Conservation (phyloP, 2,888 invertebrate species). For the Ennomos erosarius region DNA sequence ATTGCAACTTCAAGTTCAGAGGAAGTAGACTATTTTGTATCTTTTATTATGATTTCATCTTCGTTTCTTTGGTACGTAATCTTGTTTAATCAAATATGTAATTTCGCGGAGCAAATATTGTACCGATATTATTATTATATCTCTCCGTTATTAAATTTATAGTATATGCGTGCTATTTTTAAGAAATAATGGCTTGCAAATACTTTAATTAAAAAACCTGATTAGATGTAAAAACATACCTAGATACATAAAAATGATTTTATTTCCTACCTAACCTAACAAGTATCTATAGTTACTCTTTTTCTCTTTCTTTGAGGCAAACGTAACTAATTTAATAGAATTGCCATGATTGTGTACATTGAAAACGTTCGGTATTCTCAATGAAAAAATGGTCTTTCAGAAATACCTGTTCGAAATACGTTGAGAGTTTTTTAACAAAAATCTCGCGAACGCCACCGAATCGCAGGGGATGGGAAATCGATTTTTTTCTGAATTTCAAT, state of each 20-base stretch:
- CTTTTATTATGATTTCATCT: slow-evolving; percentile 7
- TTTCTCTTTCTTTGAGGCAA: no score
- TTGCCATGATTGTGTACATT: no score
- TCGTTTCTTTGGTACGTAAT: slow-evolving; percentile 8
- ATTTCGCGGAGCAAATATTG: background rate
- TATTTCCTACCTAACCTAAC: no score
- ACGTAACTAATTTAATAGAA: no score
- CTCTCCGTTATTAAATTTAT: background rate
- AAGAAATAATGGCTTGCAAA: background rate
- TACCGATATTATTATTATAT: background rate
- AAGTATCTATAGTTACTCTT: no score
- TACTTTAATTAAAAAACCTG: background rate
- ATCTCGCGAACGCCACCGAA: slow-evolving; percentile 13
- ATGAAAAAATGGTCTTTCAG: no score
- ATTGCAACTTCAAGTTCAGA: no score
- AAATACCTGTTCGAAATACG: slow-evolving; percentile 7
- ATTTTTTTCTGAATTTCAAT: slow-evolving; percentile 16
- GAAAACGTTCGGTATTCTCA: no score
- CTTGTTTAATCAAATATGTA: slow-evolving; percentile 1
- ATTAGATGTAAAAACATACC: no score
- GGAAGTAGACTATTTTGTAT: no score
- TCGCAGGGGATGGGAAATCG: slow-evolving; percentile 23
- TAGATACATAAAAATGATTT: no score
- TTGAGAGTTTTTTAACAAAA: slow-evolving; percentile 9
- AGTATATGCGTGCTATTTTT: no score